phyloP scores from a whole-genome alignment of 2,888 invertebrate genomes.

The Prenolepis imparis region DNA sequence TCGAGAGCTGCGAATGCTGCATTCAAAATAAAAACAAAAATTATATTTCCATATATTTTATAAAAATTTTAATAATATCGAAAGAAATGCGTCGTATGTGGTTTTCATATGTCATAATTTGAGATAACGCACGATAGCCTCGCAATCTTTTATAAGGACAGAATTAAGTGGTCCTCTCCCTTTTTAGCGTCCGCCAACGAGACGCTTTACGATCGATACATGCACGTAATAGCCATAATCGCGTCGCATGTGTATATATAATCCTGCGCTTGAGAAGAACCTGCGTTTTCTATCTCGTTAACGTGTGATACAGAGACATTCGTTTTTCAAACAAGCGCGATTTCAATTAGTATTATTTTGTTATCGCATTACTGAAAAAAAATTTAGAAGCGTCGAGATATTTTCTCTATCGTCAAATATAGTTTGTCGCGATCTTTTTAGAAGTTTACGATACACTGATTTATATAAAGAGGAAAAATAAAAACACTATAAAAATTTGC shows the following conservation, averaged over 20 bases:
- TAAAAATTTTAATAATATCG: slow-evolving; percentile 39
- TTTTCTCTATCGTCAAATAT: background rate
- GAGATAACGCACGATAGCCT: background rate
- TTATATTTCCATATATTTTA: background rate
- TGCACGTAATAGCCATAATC: slow-evolving; percentile 83
- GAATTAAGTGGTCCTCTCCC: slow-evolving; percentile 42
- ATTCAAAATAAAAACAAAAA: background rate
- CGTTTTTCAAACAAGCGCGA: background rate
- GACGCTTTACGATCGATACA: slow-evolving; percentile 75
- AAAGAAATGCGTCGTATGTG: background rate
- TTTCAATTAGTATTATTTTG: background rate
- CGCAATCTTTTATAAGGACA: background rate
- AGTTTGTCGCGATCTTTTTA: background rate
- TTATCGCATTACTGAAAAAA: background rate
- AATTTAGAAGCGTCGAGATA: background rate
- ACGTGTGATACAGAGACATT: background rate
- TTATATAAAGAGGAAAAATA: background rate
- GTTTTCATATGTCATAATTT: slow-evolving; percentile 6
- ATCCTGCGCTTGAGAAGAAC: slow-evolving; percentile 79
- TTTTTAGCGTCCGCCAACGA: slow-evolving; percentile 34
- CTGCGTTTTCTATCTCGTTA: slow-evolving; percentile 78
- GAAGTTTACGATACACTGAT: background rate
- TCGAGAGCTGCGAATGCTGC: background rate
- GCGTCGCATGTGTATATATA: slow-evolving; percentile 77
- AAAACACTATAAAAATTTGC: background rate